These are phyloP conservation scores for Andrena fulva DNA, from an alignment of 2,888 invertebrate species.

Conservation along the genomic window DNA sequence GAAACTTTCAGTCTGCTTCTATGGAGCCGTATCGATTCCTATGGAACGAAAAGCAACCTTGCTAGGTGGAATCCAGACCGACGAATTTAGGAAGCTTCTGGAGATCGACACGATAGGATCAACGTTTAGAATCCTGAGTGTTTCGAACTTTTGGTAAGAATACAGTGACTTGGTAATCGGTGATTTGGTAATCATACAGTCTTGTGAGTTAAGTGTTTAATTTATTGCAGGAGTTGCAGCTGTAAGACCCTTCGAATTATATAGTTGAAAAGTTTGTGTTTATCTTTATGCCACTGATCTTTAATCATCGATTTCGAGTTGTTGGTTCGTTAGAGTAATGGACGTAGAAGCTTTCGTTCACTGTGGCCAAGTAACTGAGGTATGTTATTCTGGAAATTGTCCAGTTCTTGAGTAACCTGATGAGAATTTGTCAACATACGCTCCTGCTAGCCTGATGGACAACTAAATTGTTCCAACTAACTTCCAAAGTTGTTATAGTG, in stretches of 20 bases:
- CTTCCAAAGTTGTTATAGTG: too few species aligned
- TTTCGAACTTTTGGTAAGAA: not conserved
- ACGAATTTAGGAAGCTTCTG: constrained; percentile 16
- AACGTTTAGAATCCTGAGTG: not conserved
- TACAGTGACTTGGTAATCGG: not conserved
- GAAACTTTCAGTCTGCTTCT: not conserved
- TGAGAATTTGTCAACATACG: not conserved
- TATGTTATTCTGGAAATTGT: not conserved
- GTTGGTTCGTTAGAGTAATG: not conserved
- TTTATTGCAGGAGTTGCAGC: not conserved
- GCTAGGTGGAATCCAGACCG: constrained; percentile 30
- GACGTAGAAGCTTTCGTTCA: not conserved
- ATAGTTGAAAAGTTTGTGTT: not conserved
- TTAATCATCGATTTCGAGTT: not conserved
- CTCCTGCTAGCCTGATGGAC: not conserved
- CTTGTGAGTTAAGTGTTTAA: not conserved
- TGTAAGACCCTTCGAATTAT: not conserved
- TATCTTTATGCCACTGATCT: not conserved
- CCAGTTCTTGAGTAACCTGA: not conserved
- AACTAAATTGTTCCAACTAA: too few species aligned
- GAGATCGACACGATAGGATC: constrained; percentile 20
- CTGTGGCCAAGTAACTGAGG: not conserved
- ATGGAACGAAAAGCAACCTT: constrained; percentile 29
- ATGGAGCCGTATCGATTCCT: constrained; percentile 32
- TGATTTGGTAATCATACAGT: not conserved